Evolutionary conservation across 2,888 invertebrate genomes (phyloP).

Genomic region (Fragum sueziense): DNA sequence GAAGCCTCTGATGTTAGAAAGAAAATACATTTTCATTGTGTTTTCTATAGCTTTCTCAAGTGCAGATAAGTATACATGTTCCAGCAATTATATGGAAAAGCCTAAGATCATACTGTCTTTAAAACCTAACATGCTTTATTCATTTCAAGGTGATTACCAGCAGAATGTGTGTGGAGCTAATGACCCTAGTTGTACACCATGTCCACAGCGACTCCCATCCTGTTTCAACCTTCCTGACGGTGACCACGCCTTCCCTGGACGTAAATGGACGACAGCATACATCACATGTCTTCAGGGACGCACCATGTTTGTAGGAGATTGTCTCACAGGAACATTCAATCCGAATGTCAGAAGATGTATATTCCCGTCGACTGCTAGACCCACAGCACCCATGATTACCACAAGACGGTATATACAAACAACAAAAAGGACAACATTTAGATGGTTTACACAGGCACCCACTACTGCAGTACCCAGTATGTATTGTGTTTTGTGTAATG

Average conservation of each 20-base stretch:
- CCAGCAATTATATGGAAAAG: no score
- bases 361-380: conserved; percentile 20
- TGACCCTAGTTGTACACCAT: conserved; percentile 45
- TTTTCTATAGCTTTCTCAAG: no score
- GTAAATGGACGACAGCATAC: conserved; percentile 51
- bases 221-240: conserved; percentile 60
- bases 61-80: no score
- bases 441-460: conserved; percentile 2
- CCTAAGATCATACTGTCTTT: no score
- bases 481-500: not conserved
- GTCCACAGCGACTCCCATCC: conserved; percentile 59
- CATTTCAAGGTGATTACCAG: conserved; percentile 57
- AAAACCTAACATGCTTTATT: not conserved
- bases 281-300: conserved; percentile 57
- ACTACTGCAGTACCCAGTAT: conserved; percentile 4
- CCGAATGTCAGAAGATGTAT: conserved; percentile 41
- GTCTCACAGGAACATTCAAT: conserved; percentile 56
- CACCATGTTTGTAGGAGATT: conserved; percentile 50
- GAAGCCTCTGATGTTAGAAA: no score
- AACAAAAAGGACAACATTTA: conserved; percentile 4
- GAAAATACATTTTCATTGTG: no score
- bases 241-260: conserved; percentile 51
- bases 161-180: conserved; percentile 50
- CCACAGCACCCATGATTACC: conserved; percentile 5
- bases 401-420: not conserved